Evolutionary conservation across 2,888 invertebrate species (phyloP).

Genomic region (Ryuthela nishihirai): DNA sequence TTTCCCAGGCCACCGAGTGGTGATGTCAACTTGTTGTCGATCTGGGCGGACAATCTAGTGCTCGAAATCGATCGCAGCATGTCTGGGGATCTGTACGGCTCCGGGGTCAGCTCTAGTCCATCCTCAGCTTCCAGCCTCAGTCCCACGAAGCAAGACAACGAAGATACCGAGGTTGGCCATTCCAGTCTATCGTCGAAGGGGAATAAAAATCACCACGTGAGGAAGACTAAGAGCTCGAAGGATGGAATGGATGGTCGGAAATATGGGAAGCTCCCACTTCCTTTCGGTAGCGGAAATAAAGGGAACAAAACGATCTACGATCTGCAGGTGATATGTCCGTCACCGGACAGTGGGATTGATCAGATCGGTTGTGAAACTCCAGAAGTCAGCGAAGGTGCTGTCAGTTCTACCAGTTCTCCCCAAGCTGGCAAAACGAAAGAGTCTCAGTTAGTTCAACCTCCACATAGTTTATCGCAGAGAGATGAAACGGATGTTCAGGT

Average conservation of each 20-base stretch:
- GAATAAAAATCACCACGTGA: not conserved
- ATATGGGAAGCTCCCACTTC: not conserved
- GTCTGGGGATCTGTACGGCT: slow-evolving; percentile 12
- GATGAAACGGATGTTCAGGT: too few relatives aligned
- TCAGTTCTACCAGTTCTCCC: not conserved
- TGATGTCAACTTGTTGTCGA: slow-evolving; percentile 22
- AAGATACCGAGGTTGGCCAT: slow-evolving; percentile 1
- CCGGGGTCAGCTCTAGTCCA: slow-evolving; percentile 13
- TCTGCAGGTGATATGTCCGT: slow-evolving; percentile 7
- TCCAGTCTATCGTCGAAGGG: too few relatives aligned
- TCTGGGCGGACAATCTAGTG: slow-evolving; percentile 33
- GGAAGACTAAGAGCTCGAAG: not conserved
- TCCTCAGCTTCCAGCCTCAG: slow-evolving; percentile 21
- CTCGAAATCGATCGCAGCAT: slow-evolving; percentile 21
- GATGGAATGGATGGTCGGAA: not conserved
- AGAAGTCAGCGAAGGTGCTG: slow-evolving; percentile 4
- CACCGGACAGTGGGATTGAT: slow-evolving; percentile 33
- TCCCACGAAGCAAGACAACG: too few relatives aligned
- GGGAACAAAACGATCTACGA: not conserved
- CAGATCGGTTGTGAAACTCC: slow-evolving; percentile 7
- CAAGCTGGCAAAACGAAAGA: too few relatives aligned
- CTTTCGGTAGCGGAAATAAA: not conserved
- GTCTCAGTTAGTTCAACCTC: too few relatives aligned
- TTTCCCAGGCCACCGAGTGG: slow-evolving; percentile 30
- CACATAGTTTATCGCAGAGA: too few relatives aligned